Percentiles rank a stretch among this genome's conserved stretches.
Evolutionary conservation across 2,113 vertebrate genomes (phyloP).

Genomic region (Kobus ellipsiprymnus): DNA sequence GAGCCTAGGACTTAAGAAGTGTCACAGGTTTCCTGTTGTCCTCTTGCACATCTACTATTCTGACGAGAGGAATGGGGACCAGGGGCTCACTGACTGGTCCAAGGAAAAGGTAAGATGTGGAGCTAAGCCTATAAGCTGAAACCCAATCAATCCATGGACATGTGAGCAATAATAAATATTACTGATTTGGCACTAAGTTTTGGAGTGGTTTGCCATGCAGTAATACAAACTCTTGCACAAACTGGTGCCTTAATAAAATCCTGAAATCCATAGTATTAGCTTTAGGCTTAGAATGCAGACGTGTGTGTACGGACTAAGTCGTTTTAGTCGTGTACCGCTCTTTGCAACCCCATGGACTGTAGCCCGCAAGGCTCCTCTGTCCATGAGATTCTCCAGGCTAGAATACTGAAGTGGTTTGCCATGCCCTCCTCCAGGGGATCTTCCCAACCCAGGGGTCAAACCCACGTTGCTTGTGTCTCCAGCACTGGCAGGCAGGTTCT

Average conservation of each 20-base stretch:
- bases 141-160: neutral
- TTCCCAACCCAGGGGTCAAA: neutral
- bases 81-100: too few relatives aligned
- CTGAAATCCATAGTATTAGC: neutral
- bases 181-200: neutral
- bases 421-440: neutral
- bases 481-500: neutral
- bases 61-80: neutral
- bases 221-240: neutral
- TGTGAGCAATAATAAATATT: neutral
- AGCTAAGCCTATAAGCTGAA: neutral
- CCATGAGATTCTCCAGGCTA: neutral
- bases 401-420: neutral
- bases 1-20: neutral
- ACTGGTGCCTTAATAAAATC: neutral
- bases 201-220: neutral
- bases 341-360: neutral
- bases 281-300: neutral
- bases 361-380: neutral
- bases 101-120: neutral
- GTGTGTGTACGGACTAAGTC: fast-evolving
- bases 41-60: neutral
- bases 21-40: neutral
- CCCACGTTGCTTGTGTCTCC: neutral
- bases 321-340: neutral